These are phyloP conservation scores for Burhinus oedicnemus DNA, from an alignment of 2,113 vertebrate species.

Conservation along the genomic window DNA sequence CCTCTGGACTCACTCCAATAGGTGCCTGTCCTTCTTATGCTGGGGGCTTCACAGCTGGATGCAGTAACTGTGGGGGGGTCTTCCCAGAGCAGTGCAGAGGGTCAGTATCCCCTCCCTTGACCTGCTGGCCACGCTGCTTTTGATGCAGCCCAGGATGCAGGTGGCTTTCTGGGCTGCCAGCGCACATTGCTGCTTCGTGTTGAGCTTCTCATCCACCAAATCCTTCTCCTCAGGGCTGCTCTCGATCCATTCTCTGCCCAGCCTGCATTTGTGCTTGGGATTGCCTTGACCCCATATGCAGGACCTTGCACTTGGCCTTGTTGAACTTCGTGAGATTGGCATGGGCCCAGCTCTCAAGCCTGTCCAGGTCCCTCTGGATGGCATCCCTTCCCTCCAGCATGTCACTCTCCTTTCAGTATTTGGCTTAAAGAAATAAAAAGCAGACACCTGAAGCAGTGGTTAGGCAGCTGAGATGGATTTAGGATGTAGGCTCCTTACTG, in stretches of 20 bases:
- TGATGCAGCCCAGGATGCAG: background rate
- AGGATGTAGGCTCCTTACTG: background rate
- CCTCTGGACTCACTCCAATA: background rate
- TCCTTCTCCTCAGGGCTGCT: background rate
- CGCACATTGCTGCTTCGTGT: fast-evolving
- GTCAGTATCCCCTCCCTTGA: background rate
- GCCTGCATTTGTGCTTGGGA: background rate
- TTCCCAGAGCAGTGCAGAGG: background rate
- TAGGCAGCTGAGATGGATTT: background rate
- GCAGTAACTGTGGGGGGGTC: background rate
- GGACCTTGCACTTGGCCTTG: background rate
- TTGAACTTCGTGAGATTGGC: background rate
- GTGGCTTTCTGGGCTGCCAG: background rate
- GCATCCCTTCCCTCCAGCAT: background rate
- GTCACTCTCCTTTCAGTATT: background rate
- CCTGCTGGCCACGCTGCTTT: background rate
- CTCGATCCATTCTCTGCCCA: background rate
- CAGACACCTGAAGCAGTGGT: background rate
- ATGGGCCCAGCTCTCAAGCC: background rate
- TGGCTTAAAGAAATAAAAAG: background rate
- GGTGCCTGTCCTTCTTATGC: background rate
- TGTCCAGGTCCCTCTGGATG: background rate
- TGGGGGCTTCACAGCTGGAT: background rate
- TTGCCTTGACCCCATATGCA: background rate
- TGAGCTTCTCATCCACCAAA: background rate